Evolutionary conservation across 2,797 vertebrate species (phyloP), one percentile per base, ranked within the genome.

Genomic region (Aplochiton taeniatus): DNA sequence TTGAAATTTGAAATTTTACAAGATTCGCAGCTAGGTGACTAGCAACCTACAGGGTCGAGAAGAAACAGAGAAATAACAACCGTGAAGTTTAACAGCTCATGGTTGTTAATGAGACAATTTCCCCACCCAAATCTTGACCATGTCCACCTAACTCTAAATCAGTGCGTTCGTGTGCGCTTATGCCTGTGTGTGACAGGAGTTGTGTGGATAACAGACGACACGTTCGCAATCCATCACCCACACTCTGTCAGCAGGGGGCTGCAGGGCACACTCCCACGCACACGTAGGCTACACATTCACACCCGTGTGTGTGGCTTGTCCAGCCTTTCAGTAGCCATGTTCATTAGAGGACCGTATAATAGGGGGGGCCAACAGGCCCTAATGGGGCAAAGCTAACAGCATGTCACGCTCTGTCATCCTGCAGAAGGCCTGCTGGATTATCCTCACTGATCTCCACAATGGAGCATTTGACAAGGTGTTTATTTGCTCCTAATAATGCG

Each of bases 211-310:
- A 71, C 67, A 72, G 61, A 78, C 77, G 60, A 17, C 81, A 80
- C 80, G 85, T 81, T 84, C 83, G 78, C 83, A 86, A 88, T 90
- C 80, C 67, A 82, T 91, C 63, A 61, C 68, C 58, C 53, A 60
- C 64, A 46, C 48, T n/a, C 60, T 84, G 85, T 85, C 90, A 89
- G 85, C 85, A 77, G 85, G 88, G 83, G 80, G 31, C 31, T 31
- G 31, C 31, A 6, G 31, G 31, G 61, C 64, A 58, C 41, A 50
- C 43, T 53, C 61, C 66, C 61, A 66, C 61, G 63, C 53, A 74
- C 63, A 72, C 69, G 4, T n/a, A 14, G 50, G n/a, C 50, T 9
- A 16, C 50, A 9, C 14, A 17, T 14, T 8, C 4, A 14, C n/a
- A 6, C 14, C 47, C 50, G 6, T 31, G 31, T 31, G 31, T 31